Evolutionary conservation across 2,888 invertebrate species (phyloP).

Genomic region (Drosophila phalerata): DNA sequence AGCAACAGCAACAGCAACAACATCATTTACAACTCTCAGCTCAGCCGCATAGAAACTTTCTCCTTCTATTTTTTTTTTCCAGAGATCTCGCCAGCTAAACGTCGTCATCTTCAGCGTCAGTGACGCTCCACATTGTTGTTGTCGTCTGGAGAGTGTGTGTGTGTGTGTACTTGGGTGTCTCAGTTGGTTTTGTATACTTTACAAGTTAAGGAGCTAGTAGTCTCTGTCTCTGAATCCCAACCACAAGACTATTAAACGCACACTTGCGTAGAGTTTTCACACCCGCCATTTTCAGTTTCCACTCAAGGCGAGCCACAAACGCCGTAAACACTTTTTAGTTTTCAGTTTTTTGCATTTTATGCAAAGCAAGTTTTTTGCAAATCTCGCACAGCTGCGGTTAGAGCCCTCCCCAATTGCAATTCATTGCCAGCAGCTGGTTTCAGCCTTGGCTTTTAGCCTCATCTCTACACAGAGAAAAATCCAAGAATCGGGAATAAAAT

Average conservation of each 20-base stretch:
- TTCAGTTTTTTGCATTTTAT: constrained; percentile 43
- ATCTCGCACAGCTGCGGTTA: constrained; percentile 73
- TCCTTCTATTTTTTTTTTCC: constrained; percentile 42
- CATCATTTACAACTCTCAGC: constrained; percentile 39
- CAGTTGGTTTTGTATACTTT: constrained; percentile 58
- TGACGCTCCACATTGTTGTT: constrained; percentile 37
- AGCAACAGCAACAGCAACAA: constrained; percentile 13
- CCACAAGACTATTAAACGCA: constrained; percentile 76
- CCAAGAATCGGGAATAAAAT: background rate
- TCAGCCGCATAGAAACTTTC: constrained; percentile 68
- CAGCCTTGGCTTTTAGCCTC: constrained; percentile 15
- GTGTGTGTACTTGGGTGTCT: constrained; percentile 32
- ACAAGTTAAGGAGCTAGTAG: constrained; percentile 68
- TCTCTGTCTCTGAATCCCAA: constrained; percentile 25
- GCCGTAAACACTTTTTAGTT: constrained; percentile 61
- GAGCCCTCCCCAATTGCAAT: constrained; percentile 32
- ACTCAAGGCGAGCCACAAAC: constrained; percentile 53
- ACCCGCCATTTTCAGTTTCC: constrained; percentile 55
- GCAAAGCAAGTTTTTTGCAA: constrained; percentile 66
- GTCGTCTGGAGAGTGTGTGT: constrained; percentile 32
- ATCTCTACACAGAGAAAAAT: background rate
- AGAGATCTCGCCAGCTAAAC: constrained; percentile 61
- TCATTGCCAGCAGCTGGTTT: constrained; percentile 54
- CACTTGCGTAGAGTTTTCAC: constrained; percentile 75
- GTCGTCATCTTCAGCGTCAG: constrained; percentile 50